Base-by-base conservation (phyloP, 2,113 vertebrate species). In the Eptatretus burgeri region DNA sequence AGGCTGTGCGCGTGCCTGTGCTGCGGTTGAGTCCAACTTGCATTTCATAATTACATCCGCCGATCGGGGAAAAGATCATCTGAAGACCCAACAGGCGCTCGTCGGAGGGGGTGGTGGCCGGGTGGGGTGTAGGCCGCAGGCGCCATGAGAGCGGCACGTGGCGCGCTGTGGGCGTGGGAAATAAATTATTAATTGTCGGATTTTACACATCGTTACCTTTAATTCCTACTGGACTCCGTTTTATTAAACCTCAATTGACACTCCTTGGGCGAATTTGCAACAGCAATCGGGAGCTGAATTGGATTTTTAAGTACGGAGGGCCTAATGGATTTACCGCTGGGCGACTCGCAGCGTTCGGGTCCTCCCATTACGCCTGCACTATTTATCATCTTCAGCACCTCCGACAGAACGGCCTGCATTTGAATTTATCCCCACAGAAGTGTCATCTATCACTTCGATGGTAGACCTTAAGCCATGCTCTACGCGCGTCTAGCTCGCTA, bases 321-420 rank as follows among this genome's bases (percentile, higher is more conserved):
- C 56, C n/a, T 60, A 60, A 60, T 60, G 56, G 56, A 60, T 60
- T 60, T 60, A 60, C n/a, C 56, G 20, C n/a, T 20, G 56, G n/a
- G 56, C 56, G 20, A 20, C n/a, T 60, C n/a, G n/a, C n/a, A 20
- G n/a, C n/a, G 56, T 60, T 20, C 10, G 56, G 56, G 20, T 20
- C n/a, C n/a, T 60, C 56, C 56, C 56, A 60, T 60, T 60, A 60
- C 56, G 20, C n/a, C n/a, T 11, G 56, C 56, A n/a, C 56, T 60
- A 60, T 60, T 60, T 20, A 60, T 60, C 56, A 60, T 60, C n/a
- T 60, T 60, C 56, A 60, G 56, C 20, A 20, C 56, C 56, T 20
- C 20, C 56, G n/a, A 60, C n/a, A n/a, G 56, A 60, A 60, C 56
- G 56, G 56, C 56, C 56, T 20, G 56, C 56, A 60, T 60, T 60